Percentiles rank a stretch among this genome's conserved stretches.
Evolutionary conservation across 2,797 vertebrate genomes (phyloP).

Genomic region (Galago senegalensis): DNA sequence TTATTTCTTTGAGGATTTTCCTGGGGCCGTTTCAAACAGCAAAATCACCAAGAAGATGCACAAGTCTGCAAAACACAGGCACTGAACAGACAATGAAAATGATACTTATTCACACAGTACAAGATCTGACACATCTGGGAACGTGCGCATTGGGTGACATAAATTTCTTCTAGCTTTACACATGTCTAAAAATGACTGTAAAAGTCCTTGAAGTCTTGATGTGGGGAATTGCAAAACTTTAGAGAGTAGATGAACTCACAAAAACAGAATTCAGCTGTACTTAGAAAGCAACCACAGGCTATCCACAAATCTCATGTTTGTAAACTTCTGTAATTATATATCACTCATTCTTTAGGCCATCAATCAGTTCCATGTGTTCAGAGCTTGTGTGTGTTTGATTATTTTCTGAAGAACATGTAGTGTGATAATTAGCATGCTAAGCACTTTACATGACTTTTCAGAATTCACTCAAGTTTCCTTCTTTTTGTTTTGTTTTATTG

Average conservation of each 20-base stretch:
- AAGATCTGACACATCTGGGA: background rate
- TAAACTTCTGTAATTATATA: too few species aligned
- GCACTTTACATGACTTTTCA: too few species aligned
- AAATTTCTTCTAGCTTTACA: background rate
- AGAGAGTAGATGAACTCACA: background rate
- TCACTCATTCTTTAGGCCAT: too few species aligned
- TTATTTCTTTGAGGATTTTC: too few species aligned
- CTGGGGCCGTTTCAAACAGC: background rate
- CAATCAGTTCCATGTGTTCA: background rate
- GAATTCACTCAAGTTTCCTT: too few species aligned
- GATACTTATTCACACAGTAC: background rate
- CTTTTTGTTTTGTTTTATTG: too few species aligned
- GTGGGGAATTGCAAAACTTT: rapidly evolving
- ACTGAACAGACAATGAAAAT: rapidly evolving
- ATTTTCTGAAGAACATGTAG: background rate
- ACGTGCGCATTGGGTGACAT: too few species aligned
- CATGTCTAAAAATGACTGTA: background rate
- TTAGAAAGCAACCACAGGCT: background rate
- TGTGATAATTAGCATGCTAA: background rate
- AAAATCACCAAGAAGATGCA: background rate
- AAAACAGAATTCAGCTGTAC: rapidly evolving
- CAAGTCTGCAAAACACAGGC: background rate
- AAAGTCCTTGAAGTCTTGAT: background rate
- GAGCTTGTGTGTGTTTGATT: background rate
- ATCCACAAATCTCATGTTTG: background rate